Evolutionary conservation across 2,888 invertebrate species (phyloP).

Genomic region (Lissonota sp.): DNA sequence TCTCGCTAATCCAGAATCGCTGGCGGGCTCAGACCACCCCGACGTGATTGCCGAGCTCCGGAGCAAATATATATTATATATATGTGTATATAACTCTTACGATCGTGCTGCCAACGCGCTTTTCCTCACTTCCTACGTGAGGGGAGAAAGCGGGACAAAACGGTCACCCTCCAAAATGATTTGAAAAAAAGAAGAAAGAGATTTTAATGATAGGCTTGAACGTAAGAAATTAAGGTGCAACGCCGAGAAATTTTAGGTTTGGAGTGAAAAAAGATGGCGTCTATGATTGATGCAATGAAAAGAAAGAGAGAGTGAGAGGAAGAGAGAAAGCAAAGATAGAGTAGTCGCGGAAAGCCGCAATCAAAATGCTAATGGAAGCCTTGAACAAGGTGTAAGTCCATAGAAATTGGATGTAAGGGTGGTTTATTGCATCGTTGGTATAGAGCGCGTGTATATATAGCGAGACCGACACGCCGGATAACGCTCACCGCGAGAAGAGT

Average conservation of each 20-base stretch:
- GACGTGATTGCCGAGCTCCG: constrained; percentile 79
- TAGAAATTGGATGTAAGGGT: constrained; percentile 81
- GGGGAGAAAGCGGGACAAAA: too few relatives aligned
- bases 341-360: constrained; percentile 73
- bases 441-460: constrained; percentile 32
- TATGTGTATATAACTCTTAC: constrained; percentile 35
- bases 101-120: constrained; percentile 63
- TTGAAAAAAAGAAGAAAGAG: too few relatives aligned
- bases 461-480: constrained; percentile 25
- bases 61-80: constrained; percentile 73
- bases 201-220: too few relatives aligned
- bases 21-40: constrained; percentile 74
- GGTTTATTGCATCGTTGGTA: constrained; percentile 76
- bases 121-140: constrained; percentile 30
- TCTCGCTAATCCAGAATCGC: constrained; percentile 79
- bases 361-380: constrained; percentile 80
- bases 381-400: constrained; percentile 81
- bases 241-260: too few relatives aligned
- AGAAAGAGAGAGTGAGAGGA: background rate
- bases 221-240: too few relatives aligned
- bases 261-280: background rate
- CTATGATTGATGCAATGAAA: background rate
- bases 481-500: constrained; percentile 74
- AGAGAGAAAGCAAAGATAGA: constrained; percentile 45
- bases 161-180: too few relatives aligned